These are phyloP conservation scores for Prolemur simus DNA, from an alignment of 2,113 vertebrate genomes.

Conservation along the genomic window DNA sequence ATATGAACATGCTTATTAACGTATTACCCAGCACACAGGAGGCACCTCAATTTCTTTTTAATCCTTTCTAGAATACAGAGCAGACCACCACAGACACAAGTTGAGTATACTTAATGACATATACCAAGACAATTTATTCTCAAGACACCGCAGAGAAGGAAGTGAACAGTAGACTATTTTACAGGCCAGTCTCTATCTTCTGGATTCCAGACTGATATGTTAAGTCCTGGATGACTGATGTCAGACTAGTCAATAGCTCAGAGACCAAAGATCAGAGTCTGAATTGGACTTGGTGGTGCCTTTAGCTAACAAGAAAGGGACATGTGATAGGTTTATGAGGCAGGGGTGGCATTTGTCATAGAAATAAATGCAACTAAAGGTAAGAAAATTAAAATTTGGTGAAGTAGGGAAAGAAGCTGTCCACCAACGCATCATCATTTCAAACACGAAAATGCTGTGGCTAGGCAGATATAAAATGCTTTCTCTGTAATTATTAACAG, in stretches of 20 bases:
- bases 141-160: neutral
- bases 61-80: neutral
- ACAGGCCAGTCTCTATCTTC: neutral
- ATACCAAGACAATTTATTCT: neutral
- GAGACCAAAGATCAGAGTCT: conserved; percentile 59
- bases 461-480: conserved; percentile 29
- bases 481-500: conserved; percentile 64
- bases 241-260: neutral
- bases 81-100: neutral
- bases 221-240: neutral
- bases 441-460: conserved; percentile 30
- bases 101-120: neutral
- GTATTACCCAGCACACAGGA: neutral
- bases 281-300: neutral
- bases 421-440: conserved; percentile 67
- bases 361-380: neutral
- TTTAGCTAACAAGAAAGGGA: neutral
- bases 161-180: neutral
- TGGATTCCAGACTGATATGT: neutral
- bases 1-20: neutral
- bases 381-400: neutral
- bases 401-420: neutral
- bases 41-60: neutral
- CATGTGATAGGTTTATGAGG: neutral
- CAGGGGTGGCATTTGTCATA: neutral